Conservation (phyloP, 2,797 vertebrate genomes). For the Phalanger gymnotis region DNA sequence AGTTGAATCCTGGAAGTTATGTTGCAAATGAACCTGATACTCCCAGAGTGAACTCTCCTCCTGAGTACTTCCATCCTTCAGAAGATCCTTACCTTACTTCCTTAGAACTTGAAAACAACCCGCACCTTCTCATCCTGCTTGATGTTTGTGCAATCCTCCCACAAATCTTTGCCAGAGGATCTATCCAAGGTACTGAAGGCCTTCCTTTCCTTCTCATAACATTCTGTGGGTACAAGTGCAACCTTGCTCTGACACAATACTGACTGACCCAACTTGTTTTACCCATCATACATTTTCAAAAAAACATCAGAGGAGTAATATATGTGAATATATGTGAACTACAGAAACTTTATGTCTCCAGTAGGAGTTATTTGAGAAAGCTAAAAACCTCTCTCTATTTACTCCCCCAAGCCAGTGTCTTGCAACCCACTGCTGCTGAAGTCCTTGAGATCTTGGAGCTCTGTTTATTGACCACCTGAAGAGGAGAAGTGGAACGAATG, state of each 20-base stretch:
- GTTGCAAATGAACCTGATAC: neutral
- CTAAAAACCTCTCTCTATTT: neutral
- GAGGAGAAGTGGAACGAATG: neutral
- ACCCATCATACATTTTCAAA: neutral
- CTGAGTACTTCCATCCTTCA: neutral
- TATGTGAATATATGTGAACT: neutral
- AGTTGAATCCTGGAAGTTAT: neutral
- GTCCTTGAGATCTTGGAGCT: neutral
- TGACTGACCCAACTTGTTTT: neutral
- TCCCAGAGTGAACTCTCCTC: neutral
- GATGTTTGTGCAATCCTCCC: neutral
- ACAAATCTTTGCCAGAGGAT: neutral
- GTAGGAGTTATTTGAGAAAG: neutral
- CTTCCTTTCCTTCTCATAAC: neutral
- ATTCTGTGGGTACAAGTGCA: no score
- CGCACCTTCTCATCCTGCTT: neutral
- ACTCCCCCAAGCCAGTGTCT: neutral
- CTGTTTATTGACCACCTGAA: neutral
- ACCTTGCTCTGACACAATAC: neutral
- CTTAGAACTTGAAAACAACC: neutral
- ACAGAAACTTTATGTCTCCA: neutral
- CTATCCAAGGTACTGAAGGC: neutral
- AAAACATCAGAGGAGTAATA: neutral
- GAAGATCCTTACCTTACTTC: neutral
- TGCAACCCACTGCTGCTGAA: neutral